phyloP scores from a whole-genome alignment of 2,888 invertebrate genomes.

The Drosophila longiperda region DNA sequence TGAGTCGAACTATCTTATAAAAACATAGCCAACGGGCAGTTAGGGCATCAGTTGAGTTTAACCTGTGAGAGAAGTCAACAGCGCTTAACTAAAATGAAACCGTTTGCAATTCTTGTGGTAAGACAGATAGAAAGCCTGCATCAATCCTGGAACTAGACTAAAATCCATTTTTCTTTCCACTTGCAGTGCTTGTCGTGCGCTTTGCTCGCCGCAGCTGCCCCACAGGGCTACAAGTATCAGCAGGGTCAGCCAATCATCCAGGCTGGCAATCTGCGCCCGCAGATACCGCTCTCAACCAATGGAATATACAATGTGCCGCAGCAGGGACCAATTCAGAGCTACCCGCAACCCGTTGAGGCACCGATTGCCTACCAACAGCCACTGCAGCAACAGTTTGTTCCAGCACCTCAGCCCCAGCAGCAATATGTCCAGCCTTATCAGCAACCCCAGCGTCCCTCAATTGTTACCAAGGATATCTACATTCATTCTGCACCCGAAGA shows the following conservation, averaged over 20 bases:
- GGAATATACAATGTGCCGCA: conserved; percentile 67
- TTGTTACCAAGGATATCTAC: conserved; percentile 83
- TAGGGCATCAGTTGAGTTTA: conserved; percentile 64
- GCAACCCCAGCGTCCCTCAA: conserved; percentile 69
- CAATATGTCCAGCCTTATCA: conserved; percentile 41
- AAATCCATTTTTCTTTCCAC: conserved; percentile 1
- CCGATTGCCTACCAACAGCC: conserved; percentile 20
- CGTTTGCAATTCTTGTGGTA: conserved; percentile 70
- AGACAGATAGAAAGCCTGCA: conserved; percentile 21
- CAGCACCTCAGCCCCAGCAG: conserved; percentile 31
- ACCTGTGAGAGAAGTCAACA: conserved; percentile 35
- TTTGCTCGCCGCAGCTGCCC: conserved; percentile 54
- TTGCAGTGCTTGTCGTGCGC: conserved; percentile 66
- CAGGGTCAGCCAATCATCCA: conserved; percentile 44
- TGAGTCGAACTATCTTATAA: conserved; percentile 60
- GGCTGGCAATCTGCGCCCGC: conserved; percentile 68
- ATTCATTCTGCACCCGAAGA: conserved; percentile 84
- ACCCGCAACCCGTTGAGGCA: conserved; percentile 22
- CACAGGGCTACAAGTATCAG: conserved; percentile 77
- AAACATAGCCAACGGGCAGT: conserved; percentile 57
- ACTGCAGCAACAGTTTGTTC: conserved; percentile 44
- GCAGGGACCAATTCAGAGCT: conserved; percentile 39
- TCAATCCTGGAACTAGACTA: neutral
- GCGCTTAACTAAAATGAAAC: conserved; percentile 65
- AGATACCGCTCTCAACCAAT: conserved; percentile 57